These are phyloP conservation scores for Cyclina sinensis DNA, from an alignment of 1,140 invertebrate genomes.

Conservation along the genomic window DNA sequence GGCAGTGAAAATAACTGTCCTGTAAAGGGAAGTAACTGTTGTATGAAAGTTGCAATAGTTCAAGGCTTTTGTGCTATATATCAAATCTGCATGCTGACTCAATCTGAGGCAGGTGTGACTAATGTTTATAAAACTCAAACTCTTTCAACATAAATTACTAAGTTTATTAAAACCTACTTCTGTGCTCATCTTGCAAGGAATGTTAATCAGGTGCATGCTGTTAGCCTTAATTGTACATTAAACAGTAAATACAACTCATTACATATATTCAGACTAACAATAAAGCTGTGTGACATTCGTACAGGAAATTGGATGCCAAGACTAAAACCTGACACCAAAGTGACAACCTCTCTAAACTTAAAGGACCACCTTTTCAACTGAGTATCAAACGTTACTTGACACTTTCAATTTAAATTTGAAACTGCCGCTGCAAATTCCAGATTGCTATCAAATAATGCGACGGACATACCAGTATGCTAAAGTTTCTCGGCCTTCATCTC, in stretches of 20 bases:
- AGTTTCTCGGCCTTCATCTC: too few species aligned
- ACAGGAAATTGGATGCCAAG: not conserved
- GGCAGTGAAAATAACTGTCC: too few species aligned
- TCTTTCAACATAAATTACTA: too few species aligned
- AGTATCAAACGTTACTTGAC: constrained; percentile 1
- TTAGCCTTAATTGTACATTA: not conserved
- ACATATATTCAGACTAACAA: not conserved
- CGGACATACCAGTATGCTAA: not conserved
- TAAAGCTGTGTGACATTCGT: not conserved
- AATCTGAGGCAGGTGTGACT: too few species aligned
- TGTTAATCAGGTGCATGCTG: not conserved
- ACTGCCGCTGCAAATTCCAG: constrained; percentile 2
- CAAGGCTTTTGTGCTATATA: too few species aligned
- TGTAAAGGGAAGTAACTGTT: too few species aligned
- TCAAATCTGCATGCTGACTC: too few species aligned
- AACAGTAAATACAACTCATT: not conserved
- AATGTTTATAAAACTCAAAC: too few species aligned
- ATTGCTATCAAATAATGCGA: not conserved
- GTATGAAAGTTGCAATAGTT: too few species aligned
- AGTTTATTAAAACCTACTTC: too few species aligned
- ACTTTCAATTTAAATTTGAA: constrained; percentile 14
- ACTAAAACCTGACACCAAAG: not conserved
- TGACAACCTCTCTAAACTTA: not conserved
- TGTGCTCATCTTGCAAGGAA: too few species aligned
- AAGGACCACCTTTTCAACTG: not conserved